Evolutionary conservation across 1,140 invertebrate species (phyloP), one percentile per base, ranked within the genome.

Genomic region (Aethina tumida): DNA sequence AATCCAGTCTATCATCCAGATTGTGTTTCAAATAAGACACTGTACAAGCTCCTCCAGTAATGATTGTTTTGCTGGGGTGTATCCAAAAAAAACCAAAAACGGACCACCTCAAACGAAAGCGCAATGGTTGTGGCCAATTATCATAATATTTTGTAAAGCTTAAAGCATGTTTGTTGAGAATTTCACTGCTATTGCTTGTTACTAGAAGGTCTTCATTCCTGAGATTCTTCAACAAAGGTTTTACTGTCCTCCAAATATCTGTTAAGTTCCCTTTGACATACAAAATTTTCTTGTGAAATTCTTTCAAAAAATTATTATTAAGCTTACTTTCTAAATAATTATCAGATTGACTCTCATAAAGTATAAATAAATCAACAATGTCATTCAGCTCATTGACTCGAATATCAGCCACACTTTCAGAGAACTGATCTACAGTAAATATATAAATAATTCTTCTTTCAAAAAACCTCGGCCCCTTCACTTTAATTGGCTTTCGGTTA

Each of bases 51-150:
- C 65, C 63, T 10, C 67, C 57, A 12, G 56, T 61, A 21, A 73
- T 65, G 3, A 64, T 64, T 5, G 74, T 76, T 43, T 65, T 72
- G 14, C 65, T 53, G 8, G 75, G 75, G 60, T 79, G 74, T 28
- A 73, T 68, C 76, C 77, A 81, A 46, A 70, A 80, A 44, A 79
- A 81, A 8, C 78, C 77, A 50, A 73, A 81, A 1, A 80, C 73
- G 2, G 70, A 77, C 69, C 74, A 78, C 41, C 74, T 65, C n/a
- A 77, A 47, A 32, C 76, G 64, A 44, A 81, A 77, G 18, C 64
- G 63, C 10, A 77, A 66, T 2, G 73, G 74, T 51, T 76, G 66
- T 5, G 74, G 70, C 62, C 71, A 74, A 16, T 73, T 71, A 32
- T 76, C 66, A 53, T 77, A 75, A 10, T 70, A 58, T 53, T 81